Evolutionary conservation across 2,797 vertebrate species (phyloP), one percentile per base, ranked within the genome.

Genomic region (Muscicapa comitata): DNA sequence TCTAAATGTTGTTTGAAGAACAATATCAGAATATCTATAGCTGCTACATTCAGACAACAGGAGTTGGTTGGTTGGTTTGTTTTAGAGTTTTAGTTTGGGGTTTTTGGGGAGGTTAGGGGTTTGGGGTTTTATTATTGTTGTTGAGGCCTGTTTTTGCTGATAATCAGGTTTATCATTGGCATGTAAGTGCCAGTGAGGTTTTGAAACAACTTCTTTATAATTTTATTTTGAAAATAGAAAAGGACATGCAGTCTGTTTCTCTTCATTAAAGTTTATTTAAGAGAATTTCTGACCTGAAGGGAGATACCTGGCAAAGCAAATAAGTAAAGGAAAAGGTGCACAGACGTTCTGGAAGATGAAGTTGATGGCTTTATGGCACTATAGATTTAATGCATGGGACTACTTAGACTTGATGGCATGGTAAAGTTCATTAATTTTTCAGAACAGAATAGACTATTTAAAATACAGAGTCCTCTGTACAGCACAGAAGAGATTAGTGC

Each of bases 371-470:
- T 93, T 82, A 62, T 73, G 77, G 53, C 80, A 54, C 55, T 91
- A 9, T 47, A 63, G 57, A 62, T 72, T 90, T 76, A 86, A 75
- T 68, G 70, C 48, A 13, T 43, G 20, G 66, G 29, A 29, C 59
- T 78, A 4, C 71, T 87, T 76, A 79, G 59, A 47, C 20, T 88
- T 62, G 62, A 81, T 54, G 70, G 63, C 63, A 19, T 53, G 25
- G 55, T 70, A 43, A 75, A 85, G 70, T 59, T 91, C 66, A 83
- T 88, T 20, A 83, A 61, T 93, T 91, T 95, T 95, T 81, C 63
- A 86, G 42, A 68, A 54, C 25, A n/a, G 38, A 84, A 63, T 13
- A 78, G 61, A 15, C 61, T 91, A 7, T 54, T 80, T 87, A 78
- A 94, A 93, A 82, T 71, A 35, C 0, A 24, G 9, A 50, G 37